Evolutionary conservation across 2,797 vertebrate genomes (phyloP), one percentile per base, ranked within the genome.

Genomic region (Phylloscopus collybita): DNA sequence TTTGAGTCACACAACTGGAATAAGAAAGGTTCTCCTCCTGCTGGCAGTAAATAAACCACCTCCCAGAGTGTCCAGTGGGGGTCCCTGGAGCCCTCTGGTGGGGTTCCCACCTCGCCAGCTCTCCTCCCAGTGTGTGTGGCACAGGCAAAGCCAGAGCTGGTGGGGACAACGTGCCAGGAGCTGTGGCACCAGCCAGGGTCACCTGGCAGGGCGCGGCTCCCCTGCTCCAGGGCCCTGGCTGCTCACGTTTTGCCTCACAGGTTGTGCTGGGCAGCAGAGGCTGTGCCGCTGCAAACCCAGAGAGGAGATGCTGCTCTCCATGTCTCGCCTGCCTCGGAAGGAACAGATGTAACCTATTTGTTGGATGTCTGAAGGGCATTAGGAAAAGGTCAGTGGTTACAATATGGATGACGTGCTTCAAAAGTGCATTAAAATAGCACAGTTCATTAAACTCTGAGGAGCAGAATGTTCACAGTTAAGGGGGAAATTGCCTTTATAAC

Each of bases 261-360:
- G 50, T 2, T 7, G 2, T 11, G 67, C 0, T 27, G 13, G 17
- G 36, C 69, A 57, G 1, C 27, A 40, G 10, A 27, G 62, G 62
- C 80, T 27, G 74, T 59, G 81, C 36, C 2, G 0, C 67, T 15
- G 71, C n/a, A 51, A 19, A 54, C 30, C 30, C 75, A 0, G n/a
- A n/a, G n/a, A n/a, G 56, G 71, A 90, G 90, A 53, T 34, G 40
- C 42, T 50, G 78, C 15, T 74, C 67, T 56, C 83, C 67, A 5
- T 11, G 17, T 10, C 86, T 21, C 11, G 20, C 59, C 13, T 26
- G 89, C 86, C 54, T 36, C 10, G 53, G 72, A 5, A 81, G 94
- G 57, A 83, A 3, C 95, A 95, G 94, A 95, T 94, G 94, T 80
- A 92, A 88, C 90, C 94, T 61, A 80, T 72, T 90, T 96, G 88